Conservation (phyloP, 1,140 invertebrate species). For the Aporrectodea caliginosa region DNA sequence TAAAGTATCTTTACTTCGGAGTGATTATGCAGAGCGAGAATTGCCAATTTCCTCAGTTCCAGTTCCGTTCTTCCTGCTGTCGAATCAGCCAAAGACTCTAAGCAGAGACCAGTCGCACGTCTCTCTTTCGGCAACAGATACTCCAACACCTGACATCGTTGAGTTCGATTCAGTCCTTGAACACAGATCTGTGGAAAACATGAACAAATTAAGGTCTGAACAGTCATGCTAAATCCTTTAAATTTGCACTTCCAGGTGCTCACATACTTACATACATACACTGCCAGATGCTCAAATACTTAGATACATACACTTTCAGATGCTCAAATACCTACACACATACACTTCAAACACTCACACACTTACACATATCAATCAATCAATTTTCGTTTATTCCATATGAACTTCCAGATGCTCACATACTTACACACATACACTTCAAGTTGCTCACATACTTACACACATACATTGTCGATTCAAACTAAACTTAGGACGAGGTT, state of each 20-base stretch:
- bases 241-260: background rate
- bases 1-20: background rate
- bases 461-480: background rate
- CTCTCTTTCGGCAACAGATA: background rate
- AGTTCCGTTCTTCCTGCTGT: background rate
- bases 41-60: background rate
- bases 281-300: background rate
- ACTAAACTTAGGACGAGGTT: background rate
- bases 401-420: background rate
- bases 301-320: background rate
- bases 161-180: background rate
- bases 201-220: too few relatives aligned
- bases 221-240: background rate
- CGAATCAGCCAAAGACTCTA: background rate
- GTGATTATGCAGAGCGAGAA: background rate
- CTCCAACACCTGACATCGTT: background rate
- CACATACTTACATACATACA: background rate
- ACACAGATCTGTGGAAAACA: background rate
- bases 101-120: background rate
- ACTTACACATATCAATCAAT: too few relatives aligned
- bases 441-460: background rate
- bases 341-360: background rate
- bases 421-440: background rate
- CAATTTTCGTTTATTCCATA: too few relatives aligned
- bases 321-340: background rate